phyloP scores from a whole-genome alignment of 2,113 vertebrate genomes.

The Hemicordylus capensis region DNA sequence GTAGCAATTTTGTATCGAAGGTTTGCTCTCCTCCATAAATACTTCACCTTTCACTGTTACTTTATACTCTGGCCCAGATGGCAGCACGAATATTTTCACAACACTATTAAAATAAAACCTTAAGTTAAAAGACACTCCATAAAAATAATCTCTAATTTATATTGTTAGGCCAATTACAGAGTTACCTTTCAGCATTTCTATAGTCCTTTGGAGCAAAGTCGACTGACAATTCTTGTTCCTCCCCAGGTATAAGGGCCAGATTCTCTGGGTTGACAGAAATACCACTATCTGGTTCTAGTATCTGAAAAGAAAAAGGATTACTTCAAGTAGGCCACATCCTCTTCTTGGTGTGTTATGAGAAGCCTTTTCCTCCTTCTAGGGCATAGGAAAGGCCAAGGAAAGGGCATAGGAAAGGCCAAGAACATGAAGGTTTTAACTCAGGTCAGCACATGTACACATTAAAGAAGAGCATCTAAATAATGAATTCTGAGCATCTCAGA shows the following conservation, averaged over 20 bases:
- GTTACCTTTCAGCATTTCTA: constrained; percentile 79
- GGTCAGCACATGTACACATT: too few relatives aligned
- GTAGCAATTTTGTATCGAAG: constrained; percentile 24
- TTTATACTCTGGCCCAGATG: constrained; percentile 94
- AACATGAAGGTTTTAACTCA: too few relatives aligned
- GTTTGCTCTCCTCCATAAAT: constrained; percentile 51
- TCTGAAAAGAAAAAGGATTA: constrained; percentile 67
- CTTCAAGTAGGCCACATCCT: neutral
- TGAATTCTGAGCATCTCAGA: too few relatives aligned
- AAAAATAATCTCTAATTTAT: constrained; percentile 3
- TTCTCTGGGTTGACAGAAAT: constrained; percentile 86
- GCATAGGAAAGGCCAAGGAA: too few relatives aligned
- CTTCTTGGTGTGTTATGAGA: neutral
- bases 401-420: too few relatives aligned
- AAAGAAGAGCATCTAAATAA: too few relatives aligned
- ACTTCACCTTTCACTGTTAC: constrained; percentile 86
- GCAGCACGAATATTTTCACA: constrained; percentile 91
- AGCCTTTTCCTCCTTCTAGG: too few relatives aligned
- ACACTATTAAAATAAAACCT: constrained; percentile 72
- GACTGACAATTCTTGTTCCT: constrained; percentile 81
- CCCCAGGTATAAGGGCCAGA: constrained; percentile 83
- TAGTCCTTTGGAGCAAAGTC: constrained; percentile 79
- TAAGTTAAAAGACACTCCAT: neutral
- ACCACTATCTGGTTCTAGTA: constrained; percentile 70
- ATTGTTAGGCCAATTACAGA: neutral